A percentile compares a stretch with the other conserved stretches of the same genome.
These are phyloP conservation scores for Mya arenaria DNA, from an alignment of 1,140 invertebrate genomes.

Conservation along the genomic window DNA sequence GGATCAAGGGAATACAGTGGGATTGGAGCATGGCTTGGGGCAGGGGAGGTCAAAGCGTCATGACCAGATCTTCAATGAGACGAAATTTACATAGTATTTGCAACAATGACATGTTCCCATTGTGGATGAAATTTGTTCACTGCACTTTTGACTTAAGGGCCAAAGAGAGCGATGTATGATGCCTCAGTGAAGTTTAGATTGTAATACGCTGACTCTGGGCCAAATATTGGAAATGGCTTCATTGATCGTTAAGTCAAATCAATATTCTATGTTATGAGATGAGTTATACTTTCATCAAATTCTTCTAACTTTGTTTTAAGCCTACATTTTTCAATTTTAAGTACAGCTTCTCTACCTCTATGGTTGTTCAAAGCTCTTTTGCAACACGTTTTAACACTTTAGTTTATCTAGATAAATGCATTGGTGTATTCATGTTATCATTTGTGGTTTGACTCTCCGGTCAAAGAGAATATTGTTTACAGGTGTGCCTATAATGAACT, in stretches of 20 bases:
- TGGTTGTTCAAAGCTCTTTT: conserved; percentile 35
- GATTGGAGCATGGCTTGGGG: conserved; percentile 27
- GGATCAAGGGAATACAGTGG: conserved; percentile 68
- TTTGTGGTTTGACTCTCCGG: not conserved
- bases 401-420: conserved; percentile 21
- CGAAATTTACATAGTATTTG: conserved; percentile 84
- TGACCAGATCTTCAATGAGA: not conserved
- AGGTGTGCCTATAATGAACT: too few relatives aligned
- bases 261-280: conserved; percentile 75
- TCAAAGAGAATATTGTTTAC: not conserved
- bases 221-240: conserved; percentile 71
- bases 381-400: conserved; percentile 32
- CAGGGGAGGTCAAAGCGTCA: not conserved
- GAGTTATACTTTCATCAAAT: conserved; percentile 56
- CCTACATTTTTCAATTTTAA: conserved; percentile 18
- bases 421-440: conserved; percentile 15
- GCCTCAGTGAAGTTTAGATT: conserved; percentile 71
- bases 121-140: conserved; percentile 92
- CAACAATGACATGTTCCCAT: conserved; percentile 91
- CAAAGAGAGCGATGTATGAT: conserved; percentile 60
- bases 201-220: conserved; percentile 88
- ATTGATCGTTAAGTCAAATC: conserved; percentile 76
- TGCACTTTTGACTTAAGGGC: conserved; percentile 78
- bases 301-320: conserved; percentile 23
- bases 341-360: not conserved